Evolutionary conservation across 1,140 invertebrate species (phyloP), one percentile per base, ranked within the genome.

Genomic region (Neuroterus valhalla): DNA sequence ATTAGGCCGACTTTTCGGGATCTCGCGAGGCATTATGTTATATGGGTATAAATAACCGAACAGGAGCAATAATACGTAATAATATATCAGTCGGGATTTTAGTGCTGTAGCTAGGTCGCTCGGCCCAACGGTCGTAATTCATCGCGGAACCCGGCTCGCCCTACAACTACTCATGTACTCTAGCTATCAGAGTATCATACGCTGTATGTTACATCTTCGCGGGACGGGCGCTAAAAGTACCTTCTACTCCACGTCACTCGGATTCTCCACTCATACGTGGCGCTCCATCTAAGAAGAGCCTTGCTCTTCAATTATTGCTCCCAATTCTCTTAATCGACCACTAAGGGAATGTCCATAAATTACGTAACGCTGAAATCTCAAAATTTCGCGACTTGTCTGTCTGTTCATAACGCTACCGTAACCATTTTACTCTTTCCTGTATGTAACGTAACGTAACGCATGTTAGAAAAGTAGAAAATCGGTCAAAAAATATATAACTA

Each of bases 41-140:
- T 89, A 89, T 89, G 87, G 88, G 85, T 89, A 90, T 90, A 89
- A 90, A 90, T 90, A 90, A 90, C 89, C 87, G 88, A 89, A 89
- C 85, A 84, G 86, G 84, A 88, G 88, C 88, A 90, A 90, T 90
- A 89, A 90, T 90, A 89, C 89, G 88, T 89, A 90, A 90, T 90
- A 90, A 90, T 90, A 90, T 90, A 90, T 90, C 89, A 90, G 89
- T 85, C 87, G 86, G 89, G 89, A 90, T 90, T 89, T 89, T 89
- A 90, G 89, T 90, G 84, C 85, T 85, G 87, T 79, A 87, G 86
- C 86, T 80, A 84, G 84, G 83, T 84, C 84, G 86, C 75, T 78
- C 76, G 87, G 85, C 89, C 88, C 88, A 89, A 50, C 44, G 89
- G 87, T 90, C 89, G 89, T 90, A 90, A 90, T 83, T 90, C 89